These are phyloP conservation scores for Passer domesticus DNA, from an alignment of 2,113 vertebrate genomes.

Conservation along the genomic window DNA sequence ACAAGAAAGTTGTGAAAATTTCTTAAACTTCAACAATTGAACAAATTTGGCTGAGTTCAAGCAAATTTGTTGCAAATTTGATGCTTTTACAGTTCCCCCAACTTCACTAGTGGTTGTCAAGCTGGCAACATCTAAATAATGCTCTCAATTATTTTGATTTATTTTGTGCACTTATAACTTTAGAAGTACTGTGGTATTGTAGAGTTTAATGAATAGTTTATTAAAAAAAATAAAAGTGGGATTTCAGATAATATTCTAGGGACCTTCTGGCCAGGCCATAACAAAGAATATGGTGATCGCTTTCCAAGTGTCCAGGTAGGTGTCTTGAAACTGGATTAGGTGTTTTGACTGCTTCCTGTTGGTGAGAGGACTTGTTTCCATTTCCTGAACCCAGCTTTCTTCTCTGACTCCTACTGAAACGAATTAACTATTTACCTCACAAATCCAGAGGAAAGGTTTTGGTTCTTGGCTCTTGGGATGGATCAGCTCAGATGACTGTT, in stretches of 20 bases:
- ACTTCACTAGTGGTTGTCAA: not conserved
- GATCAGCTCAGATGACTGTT: not conserved
- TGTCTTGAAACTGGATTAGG: not conserved
- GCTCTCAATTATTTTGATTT: not conserved
- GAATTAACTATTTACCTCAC: not conserved
- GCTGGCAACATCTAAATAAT: not conserved
- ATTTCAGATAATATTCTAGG: not conserved
- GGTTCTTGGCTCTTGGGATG: not conserved
- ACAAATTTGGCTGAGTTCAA: not conserved
- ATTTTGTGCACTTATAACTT: not conserved
- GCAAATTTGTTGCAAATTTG: not conserved
- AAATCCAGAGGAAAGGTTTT: not conserved
- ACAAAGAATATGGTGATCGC: not conserved
- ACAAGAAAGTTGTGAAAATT: not conserved
- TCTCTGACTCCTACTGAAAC: not conserved
- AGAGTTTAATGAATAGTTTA: not conserved
- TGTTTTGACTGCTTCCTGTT: not conserved
- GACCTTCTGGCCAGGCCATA: not conserved
- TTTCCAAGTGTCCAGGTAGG: not conserved
- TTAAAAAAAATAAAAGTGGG: not conserved
- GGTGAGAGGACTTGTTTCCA: not conserved
- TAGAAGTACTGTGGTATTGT: not conserved
- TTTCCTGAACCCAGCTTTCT: not conserved
- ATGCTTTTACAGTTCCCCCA: not conserved
- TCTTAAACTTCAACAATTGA: not conserved